Conservation (phyloP, 2,113 vertebrate genomes). For the Phocoena phocoena region DNA sequence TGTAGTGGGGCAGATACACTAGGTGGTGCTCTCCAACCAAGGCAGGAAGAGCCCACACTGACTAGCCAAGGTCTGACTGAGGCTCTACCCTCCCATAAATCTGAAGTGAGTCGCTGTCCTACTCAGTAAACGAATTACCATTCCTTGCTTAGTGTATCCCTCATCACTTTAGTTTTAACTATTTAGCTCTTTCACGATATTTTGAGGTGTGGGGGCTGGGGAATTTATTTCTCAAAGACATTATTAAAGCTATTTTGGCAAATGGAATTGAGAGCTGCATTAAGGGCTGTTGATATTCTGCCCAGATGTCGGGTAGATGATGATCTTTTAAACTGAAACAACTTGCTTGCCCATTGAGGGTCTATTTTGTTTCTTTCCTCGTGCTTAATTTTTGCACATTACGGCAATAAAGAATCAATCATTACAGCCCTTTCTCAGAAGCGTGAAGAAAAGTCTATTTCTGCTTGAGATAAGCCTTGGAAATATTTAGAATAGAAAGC, state of each 20-base stretch:
- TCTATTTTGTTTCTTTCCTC: background rate
- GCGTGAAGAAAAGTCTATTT: slow-evolving; percentile 44
- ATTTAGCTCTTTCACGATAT: background rate
- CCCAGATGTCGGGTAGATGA: background rate
- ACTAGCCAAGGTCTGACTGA: background rate
- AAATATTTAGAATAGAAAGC: background rate
- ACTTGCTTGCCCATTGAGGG: background rate
- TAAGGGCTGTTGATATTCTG: background rate
- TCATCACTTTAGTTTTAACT: background rate
- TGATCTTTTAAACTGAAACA: background rate
- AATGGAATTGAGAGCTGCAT: background rate
- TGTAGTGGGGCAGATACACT: background rate
- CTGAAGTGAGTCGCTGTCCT: background rate
- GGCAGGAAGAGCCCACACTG: background rate
- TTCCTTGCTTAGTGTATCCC: background rate
- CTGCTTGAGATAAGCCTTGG: slow-evolving; percentile 9
- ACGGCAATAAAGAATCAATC: background rate
- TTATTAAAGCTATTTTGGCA: background rate
- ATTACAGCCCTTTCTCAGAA: background rate
- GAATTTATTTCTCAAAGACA: background rate
- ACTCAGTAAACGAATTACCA: background rate
- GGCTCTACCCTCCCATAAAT: background rate
- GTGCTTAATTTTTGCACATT: background rate
- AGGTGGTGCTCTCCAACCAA: slow-evolving; percentile 60
- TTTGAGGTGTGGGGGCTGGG: background rate